Evolutionary conservation across 2,797 vertebrate species (phyloP).

Genomic region (Heliangelus exortis): DNA sequence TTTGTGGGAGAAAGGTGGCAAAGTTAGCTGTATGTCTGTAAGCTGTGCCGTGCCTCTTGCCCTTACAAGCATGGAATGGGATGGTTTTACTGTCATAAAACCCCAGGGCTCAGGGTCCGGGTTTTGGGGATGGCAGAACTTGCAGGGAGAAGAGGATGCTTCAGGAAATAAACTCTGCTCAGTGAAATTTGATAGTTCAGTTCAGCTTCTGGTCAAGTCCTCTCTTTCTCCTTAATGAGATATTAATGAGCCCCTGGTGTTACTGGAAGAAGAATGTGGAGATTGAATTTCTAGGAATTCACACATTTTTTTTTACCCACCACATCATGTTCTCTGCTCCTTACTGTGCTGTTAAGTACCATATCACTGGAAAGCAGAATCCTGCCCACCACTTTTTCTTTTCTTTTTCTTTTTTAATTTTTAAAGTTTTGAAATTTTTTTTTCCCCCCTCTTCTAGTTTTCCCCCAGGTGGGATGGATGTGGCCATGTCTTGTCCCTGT

Average conservation of each 20-base stretch:
- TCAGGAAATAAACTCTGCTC: not conserved
- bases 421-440: not conserved
- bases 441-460: not conserved
- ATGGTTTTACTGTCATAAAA: not conserved
- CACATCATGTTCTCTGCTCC: fast-evolving
- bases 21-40: not conserved
- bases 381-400: not conserved
- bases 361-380: not conserved
- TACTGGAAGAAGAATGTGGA: not conserved
- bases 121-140: not conserved
- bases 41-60: not conserved
- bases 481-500: not conserved
- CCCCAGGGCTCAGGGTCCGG: fast-evolving
- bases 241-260: not conserved
- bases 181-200: not conserved
- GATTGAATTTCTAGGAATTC: not conserved
- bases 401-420: too few relatives aligned
- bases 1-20: not conserved
- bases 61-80: not conserved
- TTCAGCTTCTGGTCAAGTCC: not conserved
- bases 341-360: not conserved
- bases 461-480: not conserved
- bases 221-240: not conserved
- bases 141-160: not conserved
- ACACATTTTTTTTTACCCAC: not conserved